These are phyloP conservation scores for Noctua comes DNA, from an alignment of 2,888 invertebrate genomes.

Conservation along the genomic window DNA sequence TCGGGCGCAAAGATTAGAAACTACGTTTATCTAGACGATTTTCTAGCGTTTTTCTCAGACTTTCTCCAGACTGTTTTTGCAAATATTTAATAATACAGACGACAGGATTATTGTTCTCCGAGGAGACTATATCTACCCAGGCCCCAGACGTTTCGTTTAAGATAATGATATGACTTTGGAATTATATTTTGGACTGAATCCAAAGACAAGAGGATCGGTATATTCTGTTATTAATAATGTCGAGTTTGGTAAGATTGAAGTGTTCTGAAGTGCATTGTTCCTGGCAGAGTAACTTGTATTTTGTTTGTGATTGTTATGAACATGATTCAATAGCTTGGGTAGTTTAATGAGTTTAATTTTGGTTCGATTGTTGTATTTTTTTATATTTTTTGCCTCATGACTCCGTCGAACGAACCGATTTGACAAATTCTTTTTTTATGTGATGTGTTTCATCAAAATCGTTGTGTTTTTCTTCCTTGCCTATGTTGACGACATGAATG, in stretches of 20 bases:
- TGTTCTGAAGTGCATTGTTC: slow-evolving; percentile 26
- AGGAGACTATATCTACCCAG: neutral
- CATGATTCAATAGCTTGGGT: neutral
- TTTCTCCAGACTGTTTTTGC: neutral
- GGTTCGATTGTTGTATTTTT: too few species aligned
- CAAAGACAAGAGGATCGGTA: neutral
- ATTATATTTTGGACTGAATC: slow-evolving; percentile 6
- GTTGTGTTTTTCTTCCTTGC: too few species aligned
- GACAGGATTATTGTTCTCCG: slow-evolving; percentile 5
- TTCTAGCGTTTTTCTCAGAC: neutral
- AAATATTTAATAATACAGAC: slow-evolving; percentile 22
- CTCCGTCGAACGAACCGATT: too few species aligned
- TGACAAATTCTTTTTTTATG: too few species aligned
- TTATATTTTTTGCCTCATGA: too few species aligned
- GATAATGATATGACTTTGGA: slow-evolving; percentile 10
- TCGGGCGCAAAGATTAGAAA: neutral
- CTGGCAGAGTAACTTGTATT: neutral
- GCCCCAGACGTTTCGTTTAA: neutral
- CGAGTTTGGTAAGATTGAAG: neutral
- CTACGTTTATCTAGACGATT: neutral
- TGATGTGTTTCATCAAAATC: too few species aligned
- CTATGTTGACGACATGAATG: too few species aligned
- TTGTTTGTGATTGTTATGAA: neutral
- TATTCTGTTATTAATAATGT: neutral
- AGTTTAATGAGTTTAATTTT: neutral